Evolutionary conservation across 2,797 vertebrate species (phyloP), one percentile per base, ranked within the genome.

Genomic region (Pseudochaenichthys georgianus): DNA sequence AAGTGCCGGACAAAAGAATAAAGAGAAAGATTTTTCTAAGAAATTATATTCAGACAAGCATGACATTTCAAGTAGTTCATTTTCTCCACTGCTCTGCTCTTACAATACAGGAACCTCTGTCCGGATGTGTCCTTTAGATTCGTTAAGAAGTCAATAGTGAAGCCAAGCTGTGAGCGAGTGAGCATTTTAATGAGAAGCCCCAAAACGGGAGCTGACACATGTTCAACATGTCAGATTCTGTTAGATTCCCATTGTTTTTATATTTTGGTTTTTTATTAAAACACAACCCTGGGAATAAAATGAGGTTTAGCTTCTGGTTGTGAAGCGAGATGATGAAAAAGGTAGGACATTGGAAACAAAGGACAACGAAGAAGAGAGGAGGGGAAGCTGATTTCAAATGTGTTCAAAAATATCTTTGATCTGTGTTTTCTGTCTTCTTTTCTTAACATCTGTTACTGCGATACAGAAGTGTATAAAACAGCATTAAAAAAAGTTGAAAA

Each of bases 61-160:
- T 84, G 81, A 71, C 79, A 86, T 28, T 28, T 28, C 23, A 28
- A 28, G 1, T 28, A 28, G 23, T 28, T 28, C 23, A 28, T 28
- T 87, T 80, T 83, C 9, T 21, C 71, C 51, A 17, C 9, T 60
- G 51, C 59, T 65, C 52, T n/a, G n/a, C 46, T 73, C 67, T 48
- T 77, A 13, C 23, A 45, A 69, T 52, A 64, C 31, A 28, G 34
- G 38, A 64, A 73, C 50, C 11, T 71, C 41, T 57, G 48, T 55
- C 42, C 60, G 65, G 51, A 50, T 78, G 58, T 82, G 65, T 87
- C 68, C 69, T 85, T 78, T 47, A 55, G 64, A 59, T 63, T 5
- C 54, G 16, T 28, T 15, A 41, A 38, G 84, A 82, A 82, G 83
- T 78, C 81, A 73, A 23, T 28, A 2, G 28, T n/a, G 75, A 66